phyloP scores from a whole-genome alignment of 2,797 vertebrate genomes.

The Cynodonichthys magdalenae region DNA sequence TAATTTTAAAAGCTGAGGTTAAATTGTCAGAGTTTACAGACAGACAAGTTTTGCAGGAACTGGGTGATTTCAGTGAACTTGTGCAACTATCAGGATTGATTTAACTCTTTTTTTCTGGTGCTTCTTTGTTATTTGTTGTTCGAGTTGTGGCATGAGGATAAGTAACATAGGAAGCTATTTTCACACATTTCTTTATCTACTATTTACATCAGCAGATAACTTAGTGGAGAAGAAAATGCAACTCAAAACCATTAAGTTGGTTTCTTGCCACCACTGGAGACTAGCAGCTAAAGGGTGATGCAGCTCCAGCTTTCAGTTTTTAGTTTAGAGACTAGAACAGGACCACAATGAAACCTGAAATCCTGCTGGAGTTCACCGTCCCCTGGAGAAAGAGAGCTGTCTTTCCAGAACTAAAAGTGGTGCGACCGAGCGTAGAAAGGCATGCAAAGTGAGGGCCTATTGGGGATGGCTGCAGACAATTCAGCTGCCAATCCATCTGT shows the following conservation, averaged over 20 bases:
- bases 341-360: background rate
- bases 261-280: background rate
- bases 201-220: background rate
- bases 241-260: background rate
- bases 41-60: too few relatives aligned
- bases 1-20: too few relatives aligned
- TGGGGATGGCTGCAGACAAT: background rate
- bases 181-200: background rate
- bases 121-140: background rate
- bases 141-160: background rate
- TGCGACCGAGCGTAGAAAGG: background rate
- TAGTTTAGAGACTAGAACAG: background rate
- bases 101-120: too few relatives aligned
- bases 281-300: background rate
- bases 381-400: conserved; percentile 9
- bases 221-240: background rate
- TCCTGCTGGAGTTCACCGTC: conserved; percentile 2
- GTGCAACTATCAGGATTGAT: too few relatives aligned
- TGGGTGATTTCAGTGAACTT: too few relatives aligned
- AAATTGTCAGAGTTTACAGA: too few relatives aligned
- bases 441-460: conserved; percentile 2
- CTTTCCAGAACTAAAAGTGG: background rate
- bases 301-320: background rate
- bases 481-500: background rate
- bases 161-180: background rate